phyloP scores from a whole-genome alignment of 2,113 vertebrate genomes.

The Ceyx margarethae region DNA sequence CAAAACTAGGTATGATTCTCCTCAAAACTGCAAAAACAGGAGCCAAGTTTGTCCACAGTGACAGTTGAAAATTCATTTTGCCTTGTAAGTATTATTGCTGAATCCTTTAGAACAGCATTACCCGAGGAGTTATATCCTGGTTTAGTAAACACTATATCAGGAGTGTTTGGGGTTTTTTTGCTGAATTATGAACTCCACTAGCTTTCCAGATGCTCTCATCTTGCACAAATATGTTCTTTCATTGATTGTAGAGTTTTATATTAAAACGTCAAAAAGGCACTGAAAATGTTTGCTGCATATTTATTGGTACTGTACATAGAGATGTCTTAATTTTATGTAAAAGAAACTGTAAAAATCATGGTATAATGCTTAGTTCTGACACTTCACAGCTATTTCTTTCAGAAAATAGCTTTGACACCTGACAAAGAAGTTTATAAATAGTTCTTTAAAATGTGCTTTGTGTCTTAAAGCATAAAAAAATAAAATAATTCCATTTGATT shows the following conservation, averaged over 20 bases:
- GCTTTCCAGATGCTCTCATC: background rate
- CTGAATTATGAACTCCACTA: background rate
- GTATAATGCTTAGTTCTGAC: background rate
- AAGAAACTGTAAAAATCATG: background rate
- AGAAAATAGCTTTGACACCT: background rate
- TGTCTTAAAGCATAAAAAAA: background rate
- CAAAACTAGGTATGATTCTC: background rate
- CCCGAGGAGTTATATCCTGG: background rate
- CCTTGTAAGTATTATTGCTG: background rate
- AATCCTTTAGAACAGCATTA: background rate
- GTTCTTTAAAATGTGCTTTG: background rate
- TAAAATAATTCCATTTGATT: constrained; percentile 13
- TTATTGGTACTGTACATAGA: constrained; percentile 39
- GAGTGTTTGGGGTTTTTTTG: background rate
- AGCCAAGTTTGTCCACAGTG: background rate
- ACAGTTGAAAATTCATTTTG: background rate
- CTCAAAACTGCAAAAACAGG: background rate
- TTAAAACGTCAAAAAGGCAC: constrained; percentile 30
- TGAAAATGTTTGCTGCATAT: constrained; percentile 44
- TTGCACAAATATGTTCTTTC: background rate
- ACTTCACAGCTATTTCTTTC: background rate
- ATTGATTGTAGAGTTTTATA: constrained; percentile 32
- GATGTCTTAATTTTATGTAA: constrained; percentile 4
- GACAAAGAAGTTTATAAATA: background rate
- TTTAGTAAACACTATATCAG: background rate